Conservation (phyloP, 1,140 invertebrate species). For the Ooceraea biroi region DNA sequence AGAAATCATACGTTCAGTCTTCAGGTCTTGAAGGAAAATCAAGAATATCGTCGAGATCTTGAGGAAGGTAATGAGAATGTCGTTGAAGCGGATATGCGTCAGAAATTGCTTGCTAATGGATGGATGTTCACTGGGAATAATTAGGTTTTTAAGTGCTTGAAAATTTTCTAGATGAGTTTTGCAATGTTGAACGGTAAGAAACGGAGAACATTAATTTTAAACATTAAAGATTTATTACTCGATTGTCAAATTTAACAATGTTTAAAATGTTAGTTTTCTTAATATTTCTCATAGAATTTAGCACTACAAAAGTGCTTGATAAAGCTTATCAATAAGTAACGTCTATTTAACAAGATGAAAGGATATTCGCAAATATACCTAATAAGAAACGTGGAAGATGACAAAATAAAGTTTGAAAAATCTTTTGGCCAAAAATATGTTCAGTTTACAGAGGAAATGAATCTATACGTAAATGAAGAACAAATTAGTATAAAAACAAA, state of each 20-base stretch:
- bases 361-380: too few relatives aligned
- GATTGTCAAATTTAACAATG: too few relatives aligned
- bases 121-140: neutral
- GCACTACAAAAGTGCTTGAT: too few relatives aligned
- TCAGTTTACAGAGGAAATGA: too few relatives aligned
- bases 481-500: neutral
- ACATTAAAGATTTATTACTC: too few relatives aligned
- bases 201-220: neutral
- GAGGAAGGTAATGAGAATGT: neutral
- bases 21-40: neutral
- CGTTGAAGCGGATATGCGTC: neutral
- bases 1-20: neutral
- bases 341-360: too few relatives aligned
- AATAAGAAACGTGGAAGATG: too few relatives aligned
- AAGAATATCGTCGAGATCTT: neutral
- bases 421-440: too few relatives aligned
- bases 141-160: too few relatives aligned
- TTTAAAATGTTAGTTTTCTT: neutral
- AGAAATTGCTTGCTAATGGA: neutral
- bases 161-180: neutral
- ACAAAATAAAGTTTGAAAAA: too few relatives aligned
- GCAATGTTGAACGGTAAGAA: neutral
- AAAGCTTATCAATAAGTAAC: too few relatives aligned
- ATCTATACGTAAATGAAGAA: too few relatives aligned
- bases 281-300: neutral